phyloP scores from a whole-genome alignment of 92 coral and sea anemone species.

The Diadumene lineata region DNA sequence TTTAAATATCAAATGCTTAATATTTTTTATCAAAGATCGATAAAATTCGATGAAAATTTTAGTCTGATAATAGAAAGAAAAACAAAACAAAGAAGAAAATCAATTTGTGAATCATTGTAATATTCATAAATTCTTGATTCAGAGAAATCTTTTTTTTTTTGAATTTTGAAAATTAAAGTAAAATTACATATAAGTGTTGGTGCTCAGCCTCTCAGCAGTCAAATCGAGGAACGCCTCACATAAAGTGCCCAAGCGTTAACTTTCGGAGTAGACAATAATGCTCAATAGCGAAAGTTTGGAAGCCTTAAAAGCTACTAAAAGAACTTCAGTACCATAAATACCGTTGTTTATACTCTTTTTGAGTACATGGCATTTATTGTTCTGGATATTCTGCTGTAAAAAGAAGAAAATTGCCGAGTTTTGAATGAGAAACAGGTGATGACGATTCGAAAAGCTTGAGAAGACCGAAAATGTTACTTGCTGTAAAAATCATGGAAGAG shows the following conservation, averaged over 20 bases:
- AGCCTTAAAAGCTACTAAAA: not conserved
- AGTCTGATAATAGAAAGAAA: too few relatives aligned
- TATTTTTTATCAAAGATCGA: too few relatives aligned
- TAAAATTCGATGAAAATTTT: too few relatives aligned
- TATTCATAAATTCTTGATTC: too few relatives aligned
- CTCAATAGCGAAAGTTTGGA: not conserved
- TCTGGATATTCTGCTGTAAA: not conserved
- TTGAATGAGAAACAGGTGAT: not conserved
- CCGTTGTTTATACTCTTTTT: not conserved
- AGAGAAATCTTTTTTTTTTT: too few relatives aligned
- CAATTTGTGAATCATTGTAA: too few relatives aligned
- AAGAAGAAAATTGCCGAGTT: not conserved
- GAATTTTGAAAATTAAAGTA: too few relatives aligned
- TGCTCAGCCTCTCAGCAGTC: constrained; percentile 2
- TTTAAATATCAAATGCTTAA: too few relatives aligned
- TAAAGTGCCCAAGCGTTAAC: not conserved
- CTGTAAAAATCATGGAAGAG: constrained; percentile 6
- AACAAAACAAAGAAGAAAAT: too few relatives aligned
- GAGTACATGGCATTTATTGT: not conserved
- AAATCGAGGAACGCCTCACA: constrained; percentile 27
- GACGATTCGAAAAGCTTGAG: not conserved
- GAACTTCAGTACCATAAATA: not conserved
- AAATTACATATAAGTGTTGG: not conserved
- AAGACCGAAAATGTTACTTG: constrained; percentile 11
- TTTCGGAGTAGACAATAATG: not conserved